Conservation (phyloP, 2,888 invertebrate species). For the Trachelus iudaicus region DNA sequence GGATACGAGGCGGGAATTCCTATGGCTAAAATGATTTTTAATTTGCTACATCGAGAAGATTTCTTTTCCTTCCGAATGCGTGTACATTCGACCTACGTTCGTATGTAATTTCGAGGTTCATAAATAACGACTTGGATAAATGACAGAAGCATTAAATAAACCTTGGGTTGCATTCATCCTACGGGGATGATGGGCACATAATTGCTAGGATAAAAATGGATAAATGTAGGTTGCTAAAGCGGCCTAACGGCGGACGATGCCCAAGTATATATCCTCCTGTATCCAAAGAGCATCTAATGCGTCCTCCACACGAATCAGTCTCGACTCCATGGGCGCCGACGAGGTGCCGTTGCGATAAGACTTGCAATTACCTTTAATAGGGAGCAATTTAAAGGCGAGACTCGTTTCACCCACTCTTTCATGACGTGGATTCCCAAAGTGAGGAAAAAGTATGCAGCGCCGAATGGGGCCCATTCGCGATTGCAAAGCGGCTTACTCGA, state of each 20-base stretch:
- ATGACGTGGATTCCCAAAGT: neutral
- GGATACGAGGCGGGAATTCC: neutral
- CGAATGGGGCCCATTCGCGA: neutral
- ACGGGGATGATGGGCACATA: constrained; percentile 43
- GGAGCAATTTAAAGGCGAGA: constrained; percentile 24
- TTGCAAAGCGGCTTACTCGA: neutral
- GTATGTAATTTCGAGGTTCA: constrained; percentile 18
- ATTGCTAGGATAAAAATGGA: constrained; percentile 42
- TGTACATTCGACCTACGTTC: neutral
- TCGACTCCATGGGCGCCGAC: constrained; percentile 12
- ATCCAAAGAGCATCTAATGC: constrained; percentile 30
- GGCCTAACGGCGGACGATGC: constrained; percentile 24
- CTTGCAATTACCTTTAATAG: constrained; percentile 37
- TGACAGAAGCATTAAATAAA: constrained; percentile 23
- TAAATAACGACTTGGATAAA: constrained; percentile 14
- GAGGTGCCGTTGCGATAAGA: neutral
- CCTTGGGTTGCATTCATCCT: constrained; percentile 10
- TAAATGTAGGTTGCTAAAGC: constrained; percentile 38
- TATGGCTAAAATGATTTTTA: neutral
- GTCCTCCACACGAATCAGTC: constrained; percentile 19
- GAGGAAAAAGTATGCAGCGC: neutral
- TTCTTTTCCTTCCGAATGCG: constrained; percentile 1
- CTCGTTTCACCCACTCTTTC: neutral
- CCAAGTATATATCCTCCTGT: neutral
- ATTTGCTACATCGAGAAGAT: neutral